Base-by-base conservation (phyloP, 1,140 invertebrate species). In the Caerostris extrusa region DNA sequence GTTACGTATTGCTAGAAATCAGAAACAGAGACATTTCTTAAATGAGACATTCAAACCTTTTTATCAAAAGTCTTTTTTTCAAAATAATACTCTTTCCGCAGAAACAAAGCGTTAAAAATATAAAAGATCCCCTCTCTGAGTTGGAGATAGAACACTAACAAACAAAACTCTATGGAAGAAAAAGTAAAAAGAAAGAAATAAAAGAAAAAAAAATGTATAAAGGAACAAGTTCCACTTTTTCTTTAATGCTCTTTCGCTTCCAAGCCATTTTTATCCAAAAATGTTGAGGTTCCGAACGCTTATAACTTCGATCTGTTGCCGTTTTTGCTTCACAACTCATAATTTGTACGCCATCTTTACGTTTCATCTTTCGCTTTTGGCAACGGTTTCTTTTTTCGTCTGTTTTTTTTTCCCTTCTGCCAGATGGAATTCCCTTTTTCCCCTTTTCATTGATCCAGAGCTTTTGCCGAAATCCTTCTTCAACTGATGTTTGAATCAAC, bases 251-350 rank as follows among this genome's bases (percentile, higher is more conserved):
- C 50, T 56, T 55, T 69, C 19, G 17, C n/a, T 89, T 71, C 61
- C 50, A 71, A 89, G 64, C 55, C 87, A 89, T 89, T 89, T 71
- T 89, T 19, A 71, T 71, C 61, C 58, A 64, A 60, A 89, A 71
- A 64, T 19, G 64, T n/a, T 71, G 87, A 89, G 60, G 87, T 64
- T 50, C 60, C 64, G 64, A 89, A 69, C 87, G 87, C 61, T 89
- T 89, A 89, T 89, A 89, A 89, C 58, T 89, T 89, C 87, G 61
- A 89, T 89, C 87, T 89, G 87, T 89, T 89, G 87, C 87, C 61
- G 53, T 67, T 89, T 89, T 89, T 69, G 85, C 61, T 89, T 89
- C 87, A 69, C 61, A 89, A 64, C 87, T 89, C 87, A 89, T 89
- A 89, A 89, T 89, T 89, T 89, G 87, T 89, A 67, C 87, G 61